These are phyloP conservation scores for Tricholaema leucomelas DNA, from an alignment of 2,113 vertebrate species.

Conservation along the genomic window DNA sequence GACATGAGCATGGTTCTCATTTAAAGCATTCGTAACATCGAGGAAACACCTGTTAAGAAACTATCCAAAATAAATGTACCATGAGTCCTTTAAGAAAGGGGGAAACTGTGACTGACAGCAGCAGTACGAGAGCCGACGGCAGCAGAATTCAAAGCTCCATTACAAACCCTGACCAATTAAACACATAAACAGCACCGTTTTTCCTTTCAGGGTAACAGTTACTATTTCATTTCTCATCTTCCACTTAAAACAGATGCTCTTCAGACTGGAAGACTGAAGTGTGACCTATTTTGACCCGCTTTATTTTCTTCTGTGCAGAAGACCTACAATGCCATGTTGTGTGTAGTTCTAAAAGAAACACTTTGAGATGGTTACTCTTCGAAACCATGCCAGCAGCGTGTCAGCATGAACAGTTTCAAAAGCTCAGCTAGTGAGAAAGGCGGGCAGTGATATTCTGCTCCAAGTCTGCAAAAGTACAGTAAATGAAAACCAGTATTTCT, in stretches of 20 bases:
- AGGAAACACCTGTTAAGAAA: constrained; percentile 78
- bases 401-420: neutral
- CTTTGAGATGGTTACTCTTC: neutral
- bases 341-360: neutral
- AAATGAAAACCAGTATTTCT: neutral
- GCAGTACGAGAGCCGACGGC: constrained; percentile 5
- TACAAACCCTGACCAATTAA: constrained; percentile 32
- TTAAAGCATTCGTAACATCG: neutral
- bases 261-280: neutral
- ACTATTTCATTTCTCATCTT: constrained; percentile 25
- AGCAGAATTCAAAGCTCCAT: constrained; percentile 19
- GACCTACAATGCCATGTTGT: neutral
- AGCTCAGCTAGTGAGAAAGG: neutral
- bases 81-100: constrained; percentile 13
- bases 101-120: neutral
- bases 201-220: constrained; percentile 17
- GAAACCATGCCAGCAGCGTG: neutral
- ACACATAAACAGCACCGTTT: constrained; percentile 30
- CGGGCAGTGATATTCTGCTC: neutral
- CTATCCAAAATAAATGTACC: constrained; percentile 58
- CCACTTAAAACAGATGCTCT: constrained; percentile 20
- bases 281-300: neutral
- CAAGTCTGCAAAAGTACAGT: neutral
- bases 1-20: constrained; percentile 18
- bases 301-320: constrained; percentile 15